Conservation (phyloP, 2,888 invertebrate species). For the Morpho helenor region DNA sequence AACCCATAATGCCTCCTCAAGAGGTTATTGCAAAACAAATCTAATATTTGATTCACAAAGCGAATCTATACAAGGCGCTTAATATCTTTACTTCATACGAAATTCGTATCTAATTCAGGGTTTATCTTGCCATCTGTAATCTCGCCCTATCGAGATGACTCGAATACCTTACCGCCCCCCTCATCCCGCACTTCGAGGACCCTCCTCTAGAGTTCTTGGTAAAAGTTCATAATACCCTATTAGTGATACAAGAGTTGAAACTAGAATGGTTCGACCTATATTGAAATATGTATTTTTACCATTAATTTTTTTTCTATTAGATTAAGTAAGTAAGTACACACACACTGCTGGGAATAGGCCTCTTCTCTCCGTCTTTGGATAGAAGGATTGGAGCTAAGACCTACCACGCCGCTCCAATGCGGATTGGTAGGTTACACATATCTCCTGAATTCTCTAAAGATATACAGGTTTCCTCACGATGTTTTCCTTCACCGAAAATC, state of each 20-base stretch:
- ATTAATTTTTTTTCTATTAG: background rate
- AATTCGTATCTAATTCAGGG: slow-evolving; percentile 75
- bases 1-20: slow-evolving; percentile 39
- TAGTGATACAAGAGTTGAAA: slow-evolving; percentile 58
- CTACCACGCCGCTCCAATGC: too few relatives aligned
- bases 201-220: slow-evolving; percentile 45
- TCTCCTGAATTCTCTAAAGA: too few relatives aligned
- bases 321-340: too few relatives aligned
- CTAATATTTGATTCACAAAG: slow-evolving; percentile 72
- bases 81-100: slow-evolving; percentile 73
- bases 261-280: slow-evolving; percentile 40
- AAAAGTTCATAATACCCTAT: slow-evolving; percentile 77
- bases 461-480: too few relatives aligned
- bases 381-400: too few relatives aligned
- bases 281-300: slow-evolving; percentile 23
- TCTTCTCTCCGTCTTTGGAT: too few relatives aligned
- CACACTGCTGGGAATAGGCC: too few relatives aligned
- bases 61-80: slow-evolving; percentile 51
- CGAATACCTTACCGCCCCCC: slow-evolving; percentile 49
- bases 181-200: slow-evolving; percentile 34
- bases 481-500: too few relatives aligned
- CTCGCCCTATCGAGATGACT: slow-evolving; percentile 60
- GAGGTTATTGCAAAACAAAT: slow-evolving; percentile 53
- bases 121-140: slow-evolving; percentile 78
- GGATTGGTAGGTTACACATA: too few relatives aligned